Evolutionary conservation across 1,140 invertebrate genomes (phyloP).

Genomic region (Kradibia gibbosae): DNA sequence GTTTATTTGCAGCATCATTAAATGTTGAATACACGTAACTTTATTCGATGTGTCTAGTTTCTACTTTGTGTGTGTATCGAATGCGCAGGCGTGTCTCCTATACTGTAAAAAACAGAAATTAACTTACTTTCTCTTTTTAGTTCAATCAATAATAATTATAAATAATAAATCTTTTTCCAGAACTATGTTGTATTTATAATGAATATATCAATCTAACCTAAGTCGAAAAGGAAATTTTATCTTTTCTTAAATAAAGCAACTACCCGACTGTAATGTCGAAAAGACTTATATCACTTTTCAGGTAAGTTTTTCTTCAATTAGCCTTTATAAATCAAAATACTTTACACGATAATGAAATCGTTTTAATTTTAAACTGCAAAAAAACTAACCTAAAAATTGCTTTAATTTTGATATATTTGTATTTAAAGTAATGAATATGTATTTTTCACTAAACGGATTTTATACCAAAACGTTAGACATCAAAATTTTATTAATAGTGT

Average conservation of each 20-base stretch:
- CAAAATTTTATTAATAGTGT: too few species aligned
- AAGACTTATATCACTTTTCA: background rate
- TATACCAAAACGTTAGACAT: too few species aligned
- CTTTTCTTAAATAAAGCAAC: background rate
- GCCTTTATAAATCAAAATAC: background rate
- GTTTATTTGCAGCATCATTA: background rate
- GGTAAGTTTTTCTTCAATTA: background rate
- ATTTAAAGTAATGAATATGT: too few species aligned
- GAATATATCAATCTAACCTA: constrained; percentile 15
- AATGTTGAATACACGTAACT: background rate
- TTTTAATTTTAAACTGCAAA: background rate
- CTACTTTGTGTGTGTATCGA: background rate
- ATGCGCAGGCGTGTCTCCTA: constrained; percentile 30
- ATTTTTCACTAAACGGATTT: too few species aligned
- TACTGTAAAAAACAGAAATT: constrained; percentile 1
- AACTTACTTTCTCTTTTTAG: background rate
- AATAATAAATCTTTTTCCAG: constrained; percentile 1
- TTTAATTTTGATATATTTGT: background rate
- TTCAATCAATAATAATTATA: background rate
- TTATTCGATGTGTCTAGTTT: background rate
- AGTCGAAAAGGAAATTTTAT: background rate
- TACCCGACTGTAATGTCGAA: background rate
- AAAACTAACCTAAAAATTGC: constrained; percentile 20
- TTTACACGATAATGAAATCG: background rate
- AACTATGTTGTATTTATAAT: background rate